Conservation (phyloP, 2,797 vertebrate species). For the Eidolon dupreanum region DNA sequence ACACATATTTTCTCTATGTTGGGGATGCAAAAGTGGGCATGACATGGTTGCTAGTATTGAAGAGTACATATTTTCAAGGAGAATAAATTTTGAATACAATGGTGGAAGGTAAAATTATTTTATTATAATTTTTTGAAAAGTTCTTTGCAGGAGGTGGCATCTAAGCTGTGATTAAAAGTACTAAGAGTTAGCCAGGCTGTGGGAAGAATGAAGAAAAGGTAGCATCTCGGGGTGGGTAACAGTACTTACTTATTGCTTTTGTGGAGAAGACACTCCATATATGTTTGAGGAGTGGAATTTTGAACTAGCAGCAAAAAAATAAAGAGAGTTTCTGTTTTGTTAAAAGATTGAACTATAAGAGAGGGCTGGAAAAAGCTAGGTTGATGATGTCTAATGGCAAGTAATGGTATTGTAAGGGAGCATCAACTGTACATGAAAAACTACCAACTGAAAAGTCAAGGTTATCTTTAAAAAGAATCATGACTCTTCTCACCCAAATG, state of each 20-base stretch:
- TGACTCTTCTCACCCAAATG: slow-evolving; percentile 66
- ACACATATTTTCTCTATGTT: background rate
- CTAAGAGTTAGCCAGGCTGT: background rate
- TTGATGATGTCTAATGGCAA: slow-evolving; percentile 37
- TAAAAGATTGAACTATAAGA: background rate
- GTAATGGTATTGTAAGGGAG: background rate
- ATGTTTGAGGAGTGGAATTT: background rate
- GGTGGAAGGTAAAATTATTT: background rate
- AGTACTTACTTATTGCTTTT: background rate
- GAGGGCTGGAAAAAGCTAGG: background rate
- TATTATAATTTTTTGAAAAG: background rate
- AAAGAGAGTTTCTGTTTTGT: background rate
- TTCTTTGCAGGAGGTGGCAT: background rate
- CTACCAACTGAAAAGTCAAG: slow-evolving; percentile 47
- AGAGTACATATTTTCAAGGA: background rate
- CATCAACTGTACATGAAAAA: slow-evolving; percentile 9
- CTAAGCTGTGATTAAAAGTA: background rate
- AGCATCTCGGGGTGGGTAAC: background rate
- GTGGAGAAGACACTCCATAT: background rate
- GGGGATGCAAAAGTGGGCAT: background rate
- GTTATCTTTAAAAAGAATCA: slow-evolving; percentile 75
- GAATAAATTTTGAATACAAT: background rate
- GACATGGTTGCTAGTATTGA: fast-evolving
- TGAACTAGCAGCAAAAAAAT: background rate
- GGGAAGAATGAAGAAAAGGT: background rate